Evolutionary conservation across 2,113 vertebrate genomes (phyloP).

Genomic region (Sinosuthora webbiana): DNA sequence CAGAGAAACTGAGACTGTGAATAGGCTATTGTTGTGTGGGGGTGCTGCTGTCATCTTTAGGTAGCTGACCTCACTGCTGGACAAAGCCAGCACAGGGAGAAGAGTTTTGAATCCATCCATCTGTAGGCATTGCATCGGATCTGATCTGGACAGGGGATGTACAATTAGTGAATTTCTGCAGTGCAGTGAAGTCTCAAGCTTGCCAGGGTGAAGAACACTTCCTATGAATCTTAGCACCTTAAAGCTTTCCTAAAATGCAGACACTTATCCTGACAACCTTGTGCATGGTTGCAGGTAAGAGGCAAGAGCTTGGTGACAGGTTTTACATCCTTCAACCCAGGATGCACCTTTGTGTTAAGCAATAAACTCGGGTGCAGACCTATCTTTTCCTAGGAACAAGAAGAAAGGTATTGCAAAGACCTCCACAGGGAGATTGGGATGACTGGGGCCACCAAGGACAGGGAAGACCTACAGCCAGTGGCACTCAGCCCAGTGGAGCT

Average conservation of each 20-base stretch:
- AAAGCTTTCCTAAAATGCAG: background rate
- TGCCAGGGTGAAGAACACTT: background rate
- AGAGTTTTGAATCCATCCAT: background rate
- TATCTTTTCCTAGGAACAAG: background rate
- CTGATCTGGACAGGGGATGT: background rate
- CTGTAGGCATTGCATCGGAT: background rate
- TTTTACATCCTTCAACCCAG: background rate
- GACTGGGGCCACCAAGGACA: too few species aligned
- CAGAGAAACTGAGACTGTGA: background rate
- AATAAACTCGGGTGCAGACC: background rate
- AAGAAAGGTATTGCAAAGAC: background rate
- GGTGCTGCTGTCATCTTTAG: background rate
- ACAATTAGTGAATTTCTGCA: background rate
- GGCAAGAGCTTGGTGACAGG: background rate
- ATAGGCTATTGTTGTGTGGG: background rate
- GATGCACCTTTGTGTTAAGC: background rate
- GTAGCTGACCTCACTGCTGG: background rate
- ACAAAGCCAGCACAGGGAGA: background rate
- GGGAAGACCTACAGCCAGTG: too few species aligned
- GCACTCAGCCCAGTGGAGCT: background rate
- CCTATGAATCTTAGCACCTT: background rate
- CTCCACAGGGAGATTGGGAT: rapidly evolving
- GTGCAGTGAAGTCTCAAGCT: background rate
- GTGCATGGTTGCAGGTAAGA: background rate
- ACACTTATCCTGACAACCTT: background rate